phyloP scores from a whole-genome alignment of 30 jellyfish, hydroid and myxozoan species.

The Aurelia sp. region DNA sequence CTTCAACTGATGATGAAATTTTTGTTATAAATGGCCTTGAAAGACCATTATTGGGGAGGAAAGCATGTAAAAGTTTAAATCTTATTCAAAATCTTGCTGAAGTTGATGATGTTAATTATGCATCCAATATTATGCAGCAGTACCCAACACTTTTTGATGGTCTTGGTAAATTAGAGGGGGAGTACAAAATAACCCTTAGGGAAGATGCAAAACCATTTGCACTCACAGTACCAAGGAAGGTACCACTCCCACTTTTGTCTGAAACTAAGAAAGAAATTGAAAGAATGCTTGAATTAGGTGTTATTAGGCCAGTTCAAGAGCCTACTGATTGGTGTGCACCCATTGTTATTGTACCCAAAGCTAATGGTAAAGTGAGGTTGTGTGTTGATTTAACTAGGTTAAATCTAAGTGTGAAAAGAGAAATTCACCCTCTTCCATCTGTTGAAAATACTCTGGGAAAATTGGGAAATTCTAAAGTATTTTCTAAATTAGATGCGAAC shows the following conservation, averaged over 20 bases:
- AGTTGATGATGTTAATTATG: too few relatives aligned
- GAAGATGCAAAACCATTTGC: conserved; percentile 52
- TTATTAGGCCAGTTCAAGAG: conserved; percentile 50
- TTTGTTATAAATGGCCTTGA: too few relatives aligned
- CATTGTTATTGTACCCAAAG: conserved; percentile 58
- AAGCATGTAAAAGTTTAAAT: too few relatives aligned
- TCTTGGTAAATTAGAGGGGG: conserved; percentile 48
- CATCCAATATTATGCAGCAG: too few relatives aligned
- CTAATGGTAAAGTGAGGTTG: conserved; percentile 47
- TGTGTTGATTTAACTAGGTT: conserved; percentile 72
- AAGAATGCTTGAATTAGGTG: conserved; percentile 69
- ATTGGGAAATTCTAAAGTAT: conserved; percentile 17
- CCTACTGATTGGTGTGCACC: conserved; percentile 82
- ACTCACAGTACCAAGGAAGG: conserved; percentile 53
- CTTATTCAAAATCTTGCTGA: too few relatives aligned
- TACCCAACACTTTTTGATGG: conserved; percentile 41
- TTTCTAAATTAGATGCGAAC: conserved; percentile 71
- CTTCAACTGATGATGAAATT: too few relatives aligned
- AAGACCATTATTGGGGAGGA: too few relatives aligned
- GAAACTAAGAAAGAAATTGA: conserved; percentile 50
- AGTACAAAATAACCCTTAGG: conserved; percentile 6
- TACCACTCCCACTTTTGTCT: too few relatives aligned
- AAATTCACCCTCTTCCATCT: conserved; percentile 55
- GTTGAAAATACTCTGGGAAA: conserved; percentile 12
- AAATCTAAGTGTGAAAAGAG: conserved; percentile 48